phyloP scores from a whole-genome alignment of 64 coral and sea anemone species.

The Trachythela sp. region DNA sequence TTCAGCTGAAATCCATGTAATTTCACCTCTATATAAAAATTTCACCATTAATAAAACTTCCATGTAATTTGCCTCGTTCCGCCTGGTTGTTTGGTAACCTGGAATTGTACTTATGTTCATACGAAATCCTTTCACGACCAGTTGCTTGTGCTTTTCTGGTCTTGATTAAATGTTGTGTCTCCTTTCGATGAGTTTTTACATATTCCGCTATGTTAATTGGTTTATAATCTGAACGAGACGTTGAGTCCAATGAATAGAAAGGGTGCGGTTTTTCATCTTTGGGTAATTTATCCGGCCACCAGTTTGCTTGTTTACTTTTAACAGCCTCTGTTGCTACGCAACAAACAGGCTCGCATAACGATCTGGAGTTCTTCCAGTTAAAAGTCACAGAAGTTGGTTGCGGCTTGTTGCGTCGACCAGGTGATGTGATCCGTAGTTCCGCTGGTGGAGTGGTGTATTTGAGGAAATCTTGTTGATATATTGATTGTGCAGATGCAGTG shows the following conservation, averaged over 20 bases:
- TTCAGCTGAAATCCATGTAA: no score
- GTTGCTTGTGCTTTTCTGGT: background rate
- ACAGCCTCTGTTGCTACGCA: constrained; percentile 54
- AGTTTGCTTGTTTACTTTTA: constrained; percentile 31
- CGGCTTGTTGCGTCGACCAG: constrained; percentile 77
- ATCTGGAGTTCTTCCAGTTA: constrained; percentile 74
- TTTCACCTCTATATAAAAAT: background rate
- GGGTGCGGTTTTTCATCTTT: constrained; percentile 54
- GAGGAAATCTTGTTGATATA: constrained; percentile 70
- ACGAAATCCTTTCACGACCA: constrained; percentile 59
- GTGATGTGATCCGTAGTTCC: constrained; percentile 45
- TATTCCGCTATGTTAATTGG: constrained; percentile 6
- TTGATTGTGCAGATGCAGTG: constrained; percentile 41
- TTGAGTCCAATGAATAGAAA: constrained; percentile 69
- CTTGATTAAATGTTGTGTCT: background rate
- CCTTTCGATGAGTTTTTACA: background rate
- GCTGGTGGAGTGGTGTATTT: constrained; percentile 58
- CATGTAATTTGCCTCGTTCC: constrained; percentile 57
- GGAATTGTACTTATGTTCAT: constrained; percentile 76
- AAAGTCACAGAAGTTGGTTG: constrained; percentile 86
- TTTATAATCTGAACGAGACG: constrained; percentile 67
- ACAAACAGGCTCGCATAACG: constrained; percentile 87
- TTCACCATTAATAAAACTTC: constrained; percentile 52
- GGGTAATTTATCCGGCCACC: constrained; percentile 85
- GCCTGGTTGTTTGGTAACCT: constrained; percentile 63